Evolutionary conservation across 2,888 invertebrate genomes (phyloP).

Genomic region (Clepsis dumicolana): DNA sequence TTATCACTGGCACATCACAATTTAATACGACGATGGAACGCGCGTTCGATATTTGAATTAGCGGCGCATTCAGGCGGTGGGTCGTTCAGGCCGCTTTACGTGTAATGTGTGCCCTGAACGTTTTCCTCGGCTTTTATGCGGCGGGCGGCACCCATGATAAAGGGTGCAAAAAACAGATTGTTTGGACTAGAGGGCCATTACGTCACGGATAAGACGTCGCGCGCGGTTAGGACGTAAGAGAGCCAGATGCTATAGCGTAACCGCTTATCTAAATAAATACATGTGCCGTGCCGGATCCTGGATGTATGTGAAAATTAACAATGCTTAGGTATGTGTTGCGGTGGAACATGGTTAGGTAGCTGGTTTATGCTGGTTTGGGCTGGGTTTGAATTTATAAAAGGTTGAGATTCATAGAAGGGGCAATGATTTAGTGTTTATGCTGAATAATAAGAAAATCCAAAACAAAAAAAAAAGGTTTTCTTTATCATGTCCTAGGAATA

Average conservation of each 20-base stretch:
- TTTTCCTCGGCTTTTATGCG: conserved; percentile 83
- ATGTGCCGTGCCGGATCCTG: conserved; percentile 77
- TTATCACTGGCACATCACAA: conserved; percentile 63
- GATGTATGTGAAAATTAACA: conserved; percentile 73
- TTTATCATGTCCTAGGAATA: too few relatives aligned
- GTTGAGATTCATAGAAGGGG: conserved; percentile 1
- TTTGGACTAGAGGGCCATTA: conserved; percentile 78
- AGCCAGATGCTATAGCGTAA: conserved; percentile 77
- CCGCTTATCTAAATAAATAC: conserved; percentile 80
- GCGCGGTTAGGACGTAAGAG: conserved; percentile 70
- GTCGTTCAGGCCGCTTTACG: conserved; percentile 77
- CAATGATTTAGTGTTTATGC: not conserved
- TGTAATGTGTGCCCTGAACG: conserved; percentile 83
- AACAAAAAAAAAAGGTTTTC: too few relatives aligned
- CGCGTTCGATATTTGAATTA: conserved; percentile 43
- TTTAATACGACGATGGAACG: conserved; percentile 21
- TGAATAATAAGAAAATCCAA: too few relatives aligned
- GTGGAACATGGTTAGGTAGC: not conserved
- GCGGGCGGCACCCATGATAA: conserved; percentile 77
- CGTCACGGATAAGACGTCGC: conserved; percentile 79
- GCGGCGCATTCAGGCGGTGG: conserved; percentile 59
- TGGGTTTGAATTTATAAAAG: not conserved
- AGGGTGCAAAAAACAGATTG: conserved; percentile 84
- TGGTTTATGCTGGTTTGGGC: conserved; percentile 7
- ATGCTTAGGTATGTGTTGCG: conserved; percentile 43